Evolutionary conservation across 2,888 invertebrate genomes (phyloP), one percentile per base, ranked within the genome.

Genomic region (Girardia tigrina): DNA sequence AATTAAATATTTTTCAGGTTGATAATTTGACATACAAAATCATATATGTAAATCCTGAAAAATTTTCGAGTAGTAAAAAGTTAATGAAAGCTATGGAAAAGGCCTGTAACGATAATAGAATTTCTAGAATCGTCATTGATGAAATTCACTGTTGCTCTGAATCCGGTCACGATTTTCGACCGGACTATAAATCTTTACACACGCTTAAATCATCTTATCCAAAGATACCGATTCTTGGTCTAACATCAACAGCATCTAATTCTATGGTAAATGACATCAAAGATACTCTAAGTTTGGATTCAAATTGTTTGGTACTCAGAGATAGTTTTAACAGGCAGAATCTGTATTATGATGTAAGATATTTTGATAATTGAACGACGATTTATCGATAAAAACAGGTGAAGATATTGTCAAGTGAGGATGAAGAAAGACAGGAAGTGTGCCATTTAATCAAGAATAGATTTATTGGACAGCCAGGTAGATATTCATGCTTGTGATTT

Each of bases 101-200:
- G 82, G 89, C 74, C 23, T 74, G 70, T 42, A 26, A n/a, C 78
- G 85, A 88, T 80, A 88, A 89, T 16, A 86, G 88, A 78, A 86
- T 93, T 74, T 87, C 90, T 79, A 85, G 91, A 79, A 88, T 94
- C 80, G 92, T 92, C 0, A 91, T 94, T 79, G 98, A 98, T 85
- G 93, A 94, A 90, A 85, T 92, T 0, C 94, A 94, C 82, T 94
- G 94, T 81, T 92, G 91, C 82, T 92, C 92, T 8, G 90, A 91
- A 80, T 93, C 93, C 92, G 94, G 94, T 0, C 92, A 94, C 85
- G 93, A 94, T 84, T 94, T 94, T 82, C 85, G 95, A 76, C 93
- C 94, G 20, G 93, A 93, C 83, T 94, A 93, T 83, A 90, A 91
- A 82, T 90, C 89, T 81, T 86, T 94, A 28, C 90, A 90, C 8